Percentiles rank a stretch among this genome's conserved stretches.
phyloP scores from a whole-genome alignment of 2,797 vertebrate genomes.

The Nasua narica region DNA sequence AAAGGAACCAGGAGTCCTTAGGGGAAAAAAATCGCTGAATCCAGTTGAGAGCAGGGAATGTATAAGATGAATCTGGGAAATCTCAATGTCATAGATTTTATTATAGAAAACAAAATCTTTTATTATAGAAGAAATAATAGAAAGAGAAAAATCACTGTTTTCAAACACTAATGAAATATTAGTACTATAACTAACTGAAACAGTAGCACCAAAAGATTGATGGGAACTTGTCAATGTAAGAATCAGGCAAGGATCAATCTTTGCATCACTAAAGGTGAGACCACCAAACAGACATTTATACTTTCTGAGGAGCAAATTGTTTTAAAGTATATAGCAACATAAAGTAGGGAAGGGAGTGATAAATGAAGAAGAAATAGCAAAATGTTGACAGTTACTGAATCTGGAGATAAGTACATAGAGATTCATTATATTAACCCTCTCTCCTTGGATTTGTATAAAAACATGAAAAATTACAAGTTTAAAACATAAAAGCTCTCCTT shows the following conservation, averaged over 20 bases:
- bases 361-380: background rate
- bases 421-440: background rate
- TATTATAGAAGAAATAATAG: background rate
- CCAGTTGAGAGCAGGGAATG: background rate
- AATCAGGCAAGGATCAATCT: background rate
- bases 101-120: background rate
- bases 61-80: background rate
- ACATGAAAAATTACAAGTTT: background rate
- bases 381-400: background rate
- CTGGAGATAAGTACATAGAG: background rate
- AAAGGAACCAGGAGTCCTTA: background rate
- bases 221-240: background rate
- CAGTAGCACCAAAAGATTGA: background rate
- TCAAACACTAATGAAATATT: background rate
- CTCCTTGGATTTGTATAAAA: background rate
- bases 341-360: background rate
- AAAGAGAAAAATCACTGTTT: constrained; percentile 1
- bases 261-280: background rate
- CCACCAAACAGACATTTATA: background rate
- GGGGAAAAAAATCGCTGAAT: background rate
- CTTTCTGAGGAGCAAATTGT: background rate
- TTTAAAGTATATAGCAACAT: background rate
- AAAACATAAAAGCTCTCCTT: background rate
- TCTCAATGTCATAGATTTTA: background rate
- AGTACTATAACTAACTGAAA: background rate